Evolutionary conservation across 2,797 vertebrate genomes (phyloP).

Genomic region (Macrochelys suwanniensis): DNA sequence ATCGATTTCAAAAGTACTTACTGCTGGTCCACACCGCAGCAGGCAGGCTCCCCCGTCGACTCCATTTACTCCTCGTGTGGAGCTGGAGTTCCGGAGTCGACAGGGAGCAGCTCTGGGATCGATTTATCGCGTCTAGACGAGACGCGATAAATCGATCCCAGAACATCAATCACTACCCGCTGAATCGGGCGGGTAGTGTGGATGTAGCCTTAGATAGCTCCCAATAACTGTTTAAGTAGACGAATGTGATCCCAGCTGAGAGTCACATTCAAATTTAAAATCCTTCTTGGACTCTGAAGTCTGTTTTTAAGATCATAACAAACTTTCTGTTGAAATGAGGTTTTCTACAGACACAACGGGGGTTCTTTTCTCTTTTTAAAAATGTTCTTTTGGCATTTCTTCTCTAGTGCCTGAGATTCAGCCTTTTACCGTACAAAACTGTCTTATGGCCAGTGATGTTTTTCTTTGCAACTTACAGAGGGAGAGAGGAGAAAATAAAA

Average conservation of each 20-base stretch:
- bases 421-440: background rate
- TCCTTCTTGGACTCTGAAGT: background rate
- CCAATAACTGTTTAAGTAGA: background rate
- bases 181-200: no score
- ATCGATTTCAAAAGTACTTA: no score
- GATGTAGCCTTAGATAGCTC: background rate
- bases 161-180: no score
- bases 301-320: background rate
- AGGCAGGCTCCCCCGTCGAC: no score
- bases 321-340: background rate
- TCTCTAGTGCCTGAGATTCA: background rate
- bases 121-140: no score
- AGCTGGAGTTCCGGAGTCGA: no score
- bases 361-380: background rate
- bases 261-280: background rate
- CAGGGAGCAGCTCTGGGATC: no score
- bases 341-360: background rate
- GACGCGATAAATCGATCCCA: no score
- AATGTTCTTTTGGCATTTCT: background rate
- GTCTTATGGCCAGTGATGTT: background rate
- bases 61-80: no score
- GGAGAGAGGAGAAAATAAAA: background rate
- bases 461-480: background rate
- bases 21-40: no score
- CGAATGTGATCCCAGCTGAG: background rate